phyloP scores from a whole-genome alignment of 1,140 invertebrate species.

The Druon quercuslanigerum region DNA sequence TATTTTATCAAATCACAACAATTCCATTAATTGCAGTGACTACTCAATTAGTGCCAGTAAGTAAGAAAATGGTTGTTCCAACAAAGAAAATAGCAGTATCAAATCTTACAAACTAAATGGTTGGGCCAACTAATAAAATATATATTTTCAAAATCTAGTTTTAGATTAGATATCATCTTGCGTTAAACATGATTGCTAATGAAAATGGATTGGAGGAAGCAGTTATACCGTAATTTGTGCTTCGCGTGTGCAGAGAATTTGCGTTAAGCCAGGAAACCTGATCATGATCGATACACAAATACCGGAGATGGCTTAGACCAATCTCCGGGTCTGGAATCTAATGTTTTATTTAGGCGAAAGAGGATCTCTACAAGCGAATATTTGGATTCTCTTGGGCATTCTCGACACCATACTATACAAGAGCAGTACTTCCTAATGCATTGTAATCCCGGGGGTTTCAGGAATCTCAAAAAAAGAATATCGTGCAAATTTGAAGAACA shows the following conservation, averaged over 20 bases:
- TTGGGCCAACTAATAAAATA: too few species aligned
- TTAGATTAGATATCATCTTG: neutral
- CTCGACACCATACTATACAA: neutral
- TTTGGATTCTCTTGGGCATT: constrained; percentile 4
- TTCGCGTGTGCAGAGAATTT: neutral
- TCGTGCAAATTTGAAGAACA: neutral
- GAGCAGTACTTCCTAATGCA: neutral
- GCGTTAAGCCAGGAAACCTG: neutral
- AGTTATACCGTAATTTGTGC: neutral
- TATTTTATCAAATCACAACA: too few species aligned
- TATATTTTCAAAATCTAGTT: too few species aligned
- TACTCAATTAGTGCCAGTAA: too few species aligned
- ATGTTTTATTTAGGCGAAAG: constrained; percentile 34
- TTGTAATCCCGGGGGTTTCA: constrained; percentile 28
- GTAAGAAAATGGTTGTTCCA: too few species aligned
- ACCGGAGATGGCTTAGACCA: neutral
- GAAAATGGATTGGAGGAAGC: neutral
- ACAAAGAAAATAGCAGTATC: too few species aligned
- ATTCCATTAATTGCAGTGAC: too few species aligned
- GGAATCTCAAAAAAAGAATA: constrained; percentile 27
- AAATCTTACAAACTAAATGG: too few species aligned
- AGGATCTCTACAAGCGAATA: neutral
- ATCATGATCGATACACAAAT: constrained; percentile 20
- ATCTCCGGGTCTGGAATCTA: constrained; percentile 28
- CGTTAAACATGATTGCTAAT: neutral